Conservation (phyloP, 2,113 vertebrate genomes). For the Casuarius casuarius region DNA sequence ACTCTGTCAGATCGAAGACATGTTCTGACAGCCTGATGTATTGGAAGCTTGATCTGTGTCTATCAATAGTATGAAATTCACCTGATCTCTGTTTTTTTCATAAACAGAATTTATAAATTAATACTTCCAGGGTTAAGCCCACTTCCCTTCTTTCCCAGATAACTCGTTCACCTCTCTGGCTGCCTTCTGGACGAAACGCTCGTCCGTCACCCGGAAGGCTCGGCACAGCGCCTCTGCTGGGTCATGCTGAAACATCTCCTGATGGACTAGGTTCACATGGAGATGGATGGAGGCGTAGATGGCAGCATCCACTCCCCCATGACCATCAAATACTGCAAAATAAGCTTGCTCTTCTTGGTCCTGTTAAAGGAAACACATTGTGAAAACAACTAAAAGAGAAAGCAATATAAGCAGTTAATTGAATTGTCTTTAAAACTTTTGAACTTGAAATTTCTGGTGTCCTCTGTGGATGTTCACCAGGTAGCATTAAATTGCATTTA, state of each 20-base stretch:
- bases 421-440: not conserved
- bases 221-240: slow-evolving; percentile 88
- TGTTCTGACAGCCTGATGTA: not conserved
- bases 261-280: slow-evolving; percentile 92
- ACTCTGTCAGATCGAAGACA: not conserved
- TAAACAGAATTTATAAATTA: accelerated
- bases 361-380: slow-evolving; percentile 71
- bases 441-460: not conserved
- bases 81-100: not conserved
- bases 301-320: slow-evolving; percentile 95
- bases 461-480: not conserved
- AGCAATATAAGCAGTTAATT: not conserved
- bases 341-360: slow-evolving; percentile 98
- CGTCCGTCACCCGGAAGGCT: slow-evolving; percentile 92
- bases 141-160: not conserved
- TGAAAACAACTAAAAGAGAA: not conserved
- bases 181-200: slow-evolving; percentile 95
- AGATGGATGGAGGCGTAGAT: slow-evolving; percentile 96
- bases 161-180: slow-evolving; percentile 86
- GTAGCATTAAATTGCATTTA: not conserved
- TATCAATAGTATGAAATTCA: not conserved
- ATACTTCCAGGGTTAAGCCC: not conserved
- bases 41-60: not conserved
- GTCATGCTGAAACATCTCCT: slow-evolving; percentile 91
- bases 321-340: slow-evolving; percentile 96